These are phyloP conservation scores for Montipora capitata DNA, from an alignment of 92 coral and sea anemone genomes.

Conservation along the genomic window DNA sequence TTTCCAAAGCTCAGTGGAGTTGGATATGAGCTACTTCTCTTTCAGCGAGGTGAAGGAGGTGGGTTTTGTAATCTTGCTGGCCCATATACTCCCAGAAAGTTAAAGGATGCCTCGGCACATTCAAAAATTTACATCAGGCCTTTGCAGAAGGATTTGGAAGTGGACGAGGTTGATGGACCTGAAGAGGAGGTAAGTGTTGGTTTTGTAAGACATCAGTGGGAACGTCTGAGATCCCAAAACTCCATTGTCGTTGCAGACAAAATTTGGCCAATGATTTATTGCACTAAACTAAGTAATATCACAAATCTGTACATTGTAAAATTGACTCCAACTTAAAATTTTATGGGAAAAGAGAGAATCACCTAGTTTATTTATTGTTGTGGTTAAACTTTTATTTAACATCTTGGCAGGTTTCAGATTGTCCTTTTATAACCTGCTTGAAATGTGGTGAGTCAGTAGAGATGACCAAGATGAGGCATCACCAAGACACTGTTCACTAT, in stretches of 20 bases:
- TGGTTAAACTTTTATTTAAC: background rate
- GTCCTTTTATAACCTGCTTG: constrained; percentile 14
- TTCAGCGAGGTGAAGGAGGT: constrained; percentile 66
- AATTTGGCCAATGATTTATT: background rate
- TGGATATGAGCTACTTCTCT: constrained; percentile 65
- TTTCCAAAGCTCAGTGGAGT: constrained; percentile 50
- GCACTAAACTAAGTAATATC: constrained; percentile 2
- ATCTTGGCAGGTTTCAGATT: constrained; percentile 16
- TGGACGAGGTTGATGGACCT: constrained; percentile 24
- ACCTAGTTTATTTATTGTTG: background rate
- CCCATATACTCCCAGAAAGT: constrained; percentile 49
- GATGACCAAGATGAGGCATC: constrained; percentile 18
- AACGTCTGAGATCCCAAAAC: background rate
- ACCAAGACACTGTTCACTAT: constrained; percentile 10
- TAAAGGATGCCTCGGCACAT: constrained; percentile 66
- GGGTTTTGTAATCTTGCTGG: constrained; percentile 59
- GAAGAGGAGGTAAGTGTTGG: constrained; percentile 38
- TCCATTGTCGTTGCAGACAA: background rate
- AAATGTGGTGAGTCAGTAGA: constrained; percentile 20
- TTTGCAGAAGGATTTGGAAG: constrained; percentile 45
- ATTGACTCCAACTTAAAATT: background rate
- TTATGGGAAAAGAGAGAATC: background rate
- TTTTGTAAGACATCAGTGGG: background rate
- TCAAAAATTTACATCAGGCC: constrained; percentile 67
- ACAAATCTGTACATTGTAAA: background rate